Base-by-base conservation (phyloP, 35 echinoderm and acorn worm species). In the Apostichopus californicus region DNA sequence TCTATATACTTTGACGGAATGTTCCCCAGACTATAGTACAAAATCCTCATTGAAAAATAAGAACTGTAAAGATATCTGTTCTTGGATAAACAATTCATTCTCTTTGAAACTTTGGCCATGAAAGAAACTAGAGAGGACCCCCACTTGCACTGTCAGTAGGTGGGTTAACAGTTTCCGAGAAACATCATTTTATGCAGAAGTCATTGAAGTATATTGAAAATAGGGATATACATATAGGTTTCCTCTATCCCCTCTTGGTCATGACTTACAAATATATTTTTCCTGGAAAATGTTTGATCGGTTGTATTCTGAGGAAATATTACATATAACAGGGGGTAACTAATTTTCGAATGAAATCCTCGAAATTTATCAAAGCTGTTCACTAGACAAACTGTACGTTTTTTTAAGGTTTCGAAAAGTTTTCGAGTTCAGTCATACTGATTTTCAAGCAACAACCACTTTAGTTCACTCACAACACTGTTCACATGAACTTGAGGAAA, bases 1-100 rank as follows among this genome's bases (percentile, higher is more conserved):
- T 65, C 63, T 28, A 28, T 89, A 12, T 14, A 53, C 21, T 89
- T 89, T 9, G n/a, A 5, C 15, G 21, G 22, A 89, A 89, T 72
- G 63, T 73, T 89, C 3, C 86, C 63, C 13, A 89, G 21, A 20
- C 14, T 18, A 28, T 52, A 72, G 68, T 89, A 89, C 86, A 66
- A 87, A 87, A 87, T 87, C 85, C 59, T 87, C 57, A 5, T 65
- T 87, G 17, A 78, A 78, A 78, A 78, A 78, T 15, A 78, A 22
- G 0, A 78, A 78, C 77, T 78, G 77, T 15, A 78, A 15, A 8
- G 77, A 78, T 15, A 78, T 78, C 8, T 78, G 7, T 78, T 78
- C 11, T 78, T 78, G 77, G n/a, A 8, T 78, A 28, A 78, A 78
- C 7, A 78, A 20, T 8, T 78, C 77, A 78, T 78, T 78, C 17